phyloP scores from a whole-genome alignment of 2,888 invertebrate species.

The Scaptomyza cyrtandrae region DNA sequence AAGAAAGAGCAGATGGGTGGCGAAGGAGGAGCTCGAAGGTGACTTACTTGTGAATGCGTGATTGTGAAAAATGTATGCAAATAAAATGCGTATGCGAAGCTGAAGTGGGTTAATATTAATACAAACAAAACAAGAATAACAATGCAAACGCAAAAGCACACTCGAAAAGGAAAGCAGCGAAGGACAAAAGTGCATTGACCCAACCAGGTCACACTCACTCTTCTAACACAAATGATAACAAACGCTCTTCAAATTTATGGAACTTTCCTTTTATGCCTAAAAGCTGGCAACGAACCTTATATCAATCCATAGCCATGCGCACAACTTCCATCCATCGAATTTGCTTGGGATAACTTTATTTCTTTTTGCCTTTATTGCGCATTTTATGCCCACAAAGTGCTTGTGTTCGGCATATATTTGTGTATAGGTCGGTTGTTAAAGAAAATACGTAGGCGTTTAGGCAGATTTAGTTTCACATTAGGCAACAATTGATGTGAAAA shows the following conservation, averaged over 20 bases:
- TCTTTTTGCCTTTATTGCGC: no score
- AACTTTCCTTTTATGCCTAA: constrained; percentile 41
- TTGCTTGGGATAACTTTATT: no score
- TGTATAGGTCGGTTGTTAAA: no score
- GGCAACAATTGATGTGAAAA: no score
- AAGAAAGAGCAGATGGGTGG: constrained; percentile 16
- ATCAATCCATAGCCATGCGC: no score
- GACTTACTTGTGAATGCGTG: constrained; percentile 28
- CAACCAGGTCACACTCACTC: not conserved
- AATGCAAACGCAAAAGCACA: constrained; percentile 50
- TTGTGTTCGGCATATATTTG: no score
- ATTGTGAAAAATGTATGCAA: constrained; percentile 68
- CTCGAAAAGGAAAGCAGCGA: constrained; percentile 67
- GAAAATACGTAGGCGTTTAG: no score
- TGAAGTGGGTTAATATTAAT: constrained; percentile 79
- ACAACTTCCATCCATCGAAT: no score
- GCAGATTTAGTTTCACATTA: no score
- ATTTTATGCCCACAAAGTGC: no score
- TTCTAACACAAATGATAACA: constrained; percentile 7
- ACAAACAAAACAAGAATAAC: constrained; percentile 51
- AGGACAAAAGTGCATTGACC: constrained; percentile 70
- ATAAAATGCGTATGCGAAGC: constrained; percentile 76
- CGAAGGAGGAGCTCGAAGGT: constrained; percentile 12
- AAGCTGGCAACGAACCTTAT: constrained; percentile 37
- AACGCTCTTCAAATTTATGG: constrained; percentile 38